Evolutionary conservation across 2,888 invertebrate species (phyloP).

Genomic region (Villa cingulata): DNA sequence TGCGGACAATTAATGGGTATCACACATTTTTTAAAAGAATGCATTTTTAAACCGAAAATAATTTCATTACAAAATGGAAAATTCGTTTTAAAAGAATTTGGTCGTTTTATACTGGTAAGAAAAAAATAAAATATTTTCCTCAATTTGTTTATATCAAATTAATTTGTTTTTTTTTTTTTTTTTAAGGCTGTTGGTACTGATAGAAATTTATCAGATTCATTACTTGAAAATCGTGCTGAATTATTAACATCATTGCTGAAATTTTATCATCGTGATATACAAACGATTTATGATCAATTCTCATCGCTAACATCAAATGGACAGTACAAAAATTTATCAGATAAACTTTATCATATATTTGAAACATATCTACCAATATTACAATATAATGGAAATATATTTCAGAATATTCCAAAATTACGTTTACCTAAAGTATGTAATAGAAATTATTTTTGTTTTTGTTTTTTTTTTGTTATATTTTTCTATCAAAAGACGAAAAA

Average conservation of each 20-base stretch:
- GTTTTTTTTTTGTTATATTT: background rate
- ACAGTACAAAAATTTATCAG: slow-evolving; percentile 43
- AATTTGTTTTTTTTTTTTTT: slow-evolving; percentile 7
- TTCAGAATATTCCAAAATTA: slow-evolving; percentile 68
- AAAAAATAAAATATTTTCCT: background rate
- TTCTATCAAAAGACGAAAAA: background rate
- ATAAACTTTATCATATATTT: slow-evolving; percentile 72
- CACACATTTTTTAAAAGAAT: slow-evolving; percentile 63
- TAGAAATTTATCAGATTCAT: slow-evolving; percentile 69
- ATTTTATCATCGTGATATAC: slow-evolving; percentile 76
- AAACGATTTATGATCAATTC: slow-evolving; percentile 48
- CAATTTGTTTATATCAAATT: too few species aligned
- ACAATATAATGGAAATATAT: slow-evolving; percentile 69
- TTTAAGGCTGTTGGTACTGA: slow-evolving; percentile 76
- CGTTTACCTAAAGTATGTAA: slow-evolving; percentile 62
- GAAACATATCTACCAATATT: slow-evolving; percentile 80
- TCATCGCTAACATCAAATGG: slow-evolving; percentile 26
- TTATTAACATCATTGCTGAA: slow-evolving; percentile 61
- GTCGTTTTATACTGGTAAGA: slow-evolving; percentile 68
- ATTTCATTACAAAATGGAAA: slow-evolving; percentile 77
- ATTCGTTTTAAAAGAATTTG: slow-evolving; percentile 72
- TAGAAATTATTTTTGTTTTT: background rate
- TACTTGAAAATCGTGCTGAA: slow-evolving; percentile 63
- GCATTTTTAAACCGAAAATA: slow-evolving; percentile 64
- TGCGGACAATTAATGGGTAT: slow-evolving; percentile 88